These are phyloP conservation scores for Rhagophthalmus giganteus DNA, from an alignment of 2,888 invertebrate species.

Conservation along the genomic window DNA sequence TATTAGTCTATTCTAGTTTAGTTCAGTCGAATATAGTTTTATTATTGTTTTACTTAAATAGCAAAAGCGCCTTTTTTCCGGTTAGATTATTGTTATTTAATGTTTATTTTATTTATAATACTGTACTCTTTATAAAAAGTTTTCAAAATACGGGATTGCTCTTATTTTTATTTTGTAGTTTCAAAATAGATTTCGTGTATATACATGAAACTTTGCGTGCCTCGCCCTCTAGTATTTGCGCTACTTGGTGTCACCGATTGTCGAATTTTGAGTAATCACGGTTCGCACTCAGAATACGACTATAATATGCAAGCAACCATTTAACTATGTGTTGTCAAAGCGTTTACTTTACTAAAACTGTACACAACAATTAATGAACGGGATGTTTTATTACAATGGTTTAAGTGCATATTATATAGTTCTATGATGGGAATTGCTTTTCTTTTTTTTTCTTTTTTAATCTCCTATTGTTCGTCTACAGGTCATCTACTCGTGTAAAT, in stretches of 20 bases:
- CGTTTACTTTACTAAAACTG: constrained; percentile 48
- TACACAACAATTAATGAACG: constrained; percentile 51
- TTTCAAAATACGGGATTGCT: constrained; percentile 20
- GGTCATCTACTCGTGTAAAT: too few species aligned
- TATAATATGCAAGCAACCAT: constrained; percentile 55
- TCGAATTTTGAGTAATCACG: constrained; percentile 36
- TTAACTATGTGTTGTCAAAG: constrained; percentile 41
- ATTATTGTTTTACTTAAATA: background rate
- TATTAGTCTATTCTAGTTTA: background rate
- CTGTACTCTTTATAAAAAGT: constrained; percentile 47
- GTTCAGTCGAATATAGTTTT: background rate
- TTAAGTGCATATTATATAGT: constrained; percentile 51
- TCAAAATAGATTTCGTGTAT: constrained; percentile 28
- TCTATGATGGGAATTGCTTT: constrained; percentile 34
- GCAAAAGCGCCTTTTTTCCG: background rate
- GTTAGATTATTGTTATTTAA: constrained; percentile 12
- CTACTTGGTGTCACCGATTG: constrained; percentile 52
- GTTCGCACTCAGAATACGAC: constrained; percentile 43
- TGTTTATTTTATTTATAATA: constrained; percentile 35
- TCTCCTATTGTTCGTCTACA: too few species aligned
- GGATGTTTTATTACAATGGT: constrained; percentile 50
- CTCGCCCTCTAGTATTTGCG: constrained; percentile 54
- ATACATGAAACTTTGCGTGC: constrained; percentile 39
- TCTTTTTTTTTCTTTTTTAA: too few species aligned
- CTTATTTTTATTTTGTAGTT: constrained; percentile 13